phyloP scores from a whole-genome alignment of 2,113 vertebrate genomes.

The Phycodurus eques region DNA sequence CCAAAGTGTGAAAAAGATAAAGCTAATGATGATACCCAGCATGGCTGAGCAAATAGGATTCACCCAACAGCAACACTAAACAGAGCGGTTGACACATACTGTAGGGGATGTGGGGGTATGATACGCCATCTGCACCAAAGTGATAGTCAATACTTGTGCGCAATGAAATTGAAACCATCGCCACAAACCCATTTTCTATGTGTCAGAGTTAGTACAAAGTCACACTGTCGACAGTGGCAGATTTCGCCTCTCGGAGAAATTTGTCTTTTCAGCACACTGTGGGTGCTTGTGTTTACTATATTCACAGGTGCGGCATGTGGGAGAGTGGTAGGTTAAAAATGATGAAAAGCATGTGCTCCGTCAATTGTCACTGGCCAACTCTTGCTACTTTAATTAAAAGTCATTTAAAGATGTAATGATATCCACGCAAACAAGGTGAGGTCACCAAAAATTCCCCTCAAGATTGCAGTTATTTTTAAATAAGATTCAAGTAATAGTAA shows the following conservation, averaged over 20 bases:
- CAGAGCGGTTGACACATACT: constrained; percentile 23
- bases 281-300: constrained; percentile 42
- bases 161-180: constrained; percentile 42
- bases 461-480: not conserved
- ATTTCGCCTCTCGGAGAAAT: constrained; percentile 50
- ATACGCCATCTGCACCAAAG: constrained; percentile 48
- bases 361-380: not conserved
- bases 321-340: constrained; percentile 38
- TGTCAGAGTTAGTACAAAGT: constrained; percentile 56
- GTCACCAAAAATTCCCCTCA: not conserved
- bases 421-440: not conserved
- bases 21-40: constrained; percentile 30
- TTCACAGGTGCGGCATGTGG: constrained; percentile 48
- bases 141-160: constrained; percentile 44
- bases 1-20: constrained; percentile 17
- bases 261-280: constrained; percentile 39
- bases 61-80: constrained; percentile 26
- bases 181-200: constrained; percentile 31
- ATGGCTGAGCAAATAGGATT: constrained; percentile 30
- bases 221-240: constrained; percentile 36
- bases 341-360: constrained; percentile 41
- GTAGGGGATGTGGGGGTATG: constrained; percentile 28
- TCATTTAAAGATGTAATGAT: not conserved
- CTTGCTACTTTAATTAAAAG: constrained; percentile 16
- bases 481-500: not conserved